Percentiles rank a stretch among this genome's conserved stretches.
Conservation (phyloP, 2,888 invertebrate species). For the Drosophila tanythrix region DNA sequence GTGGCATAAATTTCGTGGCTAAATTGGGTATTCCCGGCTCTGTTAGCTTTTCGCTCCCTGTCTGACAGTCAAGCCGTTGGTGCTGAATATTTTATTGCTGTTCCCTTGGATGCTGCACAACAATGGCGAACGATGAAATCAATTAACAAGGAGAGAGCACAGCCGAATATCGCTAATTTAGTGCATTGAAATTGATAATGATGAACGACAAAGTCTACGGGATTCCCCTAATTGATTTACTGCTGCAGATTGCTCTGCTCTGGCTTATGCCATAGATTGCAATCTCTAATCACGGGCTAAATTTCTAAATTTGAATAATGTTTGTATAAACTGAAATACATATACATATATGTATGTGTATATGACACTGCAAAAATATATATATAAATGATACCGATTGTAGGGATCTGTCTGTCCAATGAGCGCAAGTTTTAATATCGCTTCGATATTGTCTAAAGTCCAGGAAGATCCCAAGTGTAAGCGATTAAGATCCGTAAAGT, state of each 20-base stretch:
- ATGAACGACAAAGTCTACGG: slow-evolving; percentile 30
- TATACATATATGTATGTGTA: neutral
- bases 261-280: neutral
- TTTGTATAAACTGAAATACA: neutral
- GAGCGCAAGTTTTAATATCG: neutral
- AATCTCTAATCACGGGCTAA: no score
- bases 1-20: slow-evolving; percentile 75
- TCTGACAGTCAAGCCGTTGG: slow-evolving; percentile 21
- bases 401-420: no score
- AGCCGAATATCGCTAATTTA: slow-evolving; percentile 16
- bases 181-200: slow-evolving; percentile 38
- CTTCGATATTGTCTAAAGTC: neutral
- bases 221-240: neutral
- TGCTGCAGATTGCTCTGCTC: neutral
- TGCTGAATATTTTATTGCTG: slow-evolving; percentile 62
- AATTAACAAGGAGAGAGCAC: slow-evolving; percentile 53
- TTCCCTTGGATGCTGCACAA: slow-evolving; percentile 28
- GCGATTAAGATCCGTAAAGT: neutral
- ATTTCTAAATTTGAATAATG: neutral
- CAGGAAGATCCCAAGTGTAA: neutral
- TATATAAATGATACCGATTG: no score
- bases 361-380: no score
- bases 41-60: slow-evolving; percentile 37
- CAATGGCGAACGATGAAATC: slow-evolving; percentile 52
- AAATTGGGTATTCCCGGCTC: slow-evolving; percentile 60